Evolutionary conservation across 2,888 invertebrate species (phyloP), one percentile per base, ranked within the genome.

Genomic region (Marronus borbonicus): DNA sequence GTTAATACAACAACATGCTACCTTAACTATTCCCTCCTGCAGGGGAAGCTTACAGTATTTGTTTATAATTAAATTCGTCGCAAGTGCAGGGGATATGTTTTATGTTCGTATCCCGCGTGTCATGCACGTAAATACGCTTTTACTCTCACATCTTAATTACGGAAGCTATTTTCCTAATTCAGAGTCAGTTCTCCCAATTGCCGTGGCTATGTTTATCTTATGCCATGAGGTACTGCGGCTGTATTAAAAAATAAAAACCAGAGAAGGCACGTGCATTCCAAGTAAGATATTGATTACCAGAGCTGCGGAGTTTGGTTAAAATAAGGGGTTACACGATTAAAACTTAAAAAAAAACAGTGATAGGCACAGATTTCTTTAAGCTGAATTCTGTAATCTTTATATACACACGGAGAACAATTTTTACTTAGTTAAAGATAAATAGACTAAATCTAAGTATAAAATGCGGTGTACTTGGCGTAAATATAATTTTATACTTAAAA

Each of bases 181-280:
- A 49, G 44, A 55, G 17, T 70, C 55, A 36, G 49, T 49, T 55
- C 31, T 17, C 3, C 8, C n/a, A 28, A 17, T 55, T 24, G 50
- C 17, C 5, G 28, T 14, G 17, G 20, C 3, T 44, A 52, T 10
- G 17, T 8, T 44, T 69, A 70, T 31, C 70, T n/a, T 28, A 52
- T 5, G 0, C 52, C 7, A 28, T 10, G 70, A 36, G 36, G 36
- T 55, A 58, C 24, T 49, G 52, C 49, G 36, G 70, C 14, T 36
- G 36, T 36, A 10, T n/a, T 70, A 70, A 52, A 36, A 66, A 55
- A 31, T 36, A 70, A 52, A 62, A 76, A 64, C 50, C 75, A 58
- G 58, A 64, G 28, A 64, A 64, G 20, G n/a, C 44, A 64, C 12
- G 65, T 76, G 49, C 39, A 20, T 64, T 24, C 50, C 12, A 31